phyloP scores from a whole-genome alignment of 2,113 vertebrate genomes.

The Rhineura floridana region DNA sequence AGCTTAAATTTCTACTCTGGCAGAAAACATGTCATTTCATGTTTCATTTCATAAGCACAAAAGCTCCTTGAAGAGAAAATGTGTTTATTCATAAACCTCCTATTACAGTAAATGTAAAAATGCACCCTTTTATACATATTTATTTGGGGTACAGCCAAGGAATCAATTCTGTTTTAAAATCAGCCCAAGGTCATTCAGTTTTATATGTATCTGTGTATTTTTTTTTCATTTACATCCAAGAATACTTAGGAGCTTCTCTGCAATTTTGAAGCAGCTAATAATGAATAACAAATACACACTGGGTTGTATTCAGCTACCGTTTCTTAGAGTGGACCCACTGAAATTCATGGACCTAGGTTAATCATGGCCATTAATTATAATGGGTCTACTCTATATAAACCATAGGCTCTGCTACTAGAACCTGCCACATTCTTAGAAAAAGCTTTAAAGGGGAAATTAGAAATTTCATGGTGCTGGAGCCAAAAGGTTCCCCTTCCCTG shows the following conservation, averaged over 20 bases:
- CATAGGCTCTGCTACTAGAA: not conserved
- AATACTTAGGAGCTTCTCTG: not conserved
- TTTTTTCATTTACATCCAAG: not conserved
- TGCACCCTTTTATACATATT: not conserved
- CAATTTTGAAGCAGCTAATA: not conserved
- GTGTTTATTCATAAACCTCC: not conserved
- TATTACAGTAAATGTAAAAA: not conserved
- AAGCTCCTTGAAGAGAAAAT: not conserved
- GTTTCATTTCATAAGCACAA: conserved; percentile 26
- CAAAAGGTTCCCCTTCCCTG: not conserved
- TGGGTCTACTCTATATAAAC: not conserved
- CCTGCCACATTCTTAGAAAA: not conserved
- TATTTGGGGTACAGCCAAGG: not conserved
- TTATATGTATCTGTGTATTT: not conserved
- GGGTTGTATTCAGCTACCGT: not conserved
- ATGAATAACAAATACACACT: not conserved
- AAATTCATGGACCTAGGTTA: no score
- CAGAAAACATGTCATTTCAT: conserved; percentile 46
- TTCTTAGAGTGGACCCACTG: no score
- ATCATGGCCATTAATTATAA: no score
- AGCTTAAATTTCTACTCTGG: conserved; percentile 3
- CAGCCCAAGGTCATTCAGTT: not conserved
- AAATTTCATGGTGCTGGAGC: not conserved
- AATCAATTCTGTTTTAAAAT: not conserved
- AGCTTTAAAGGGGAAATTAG: not conserved